Evolutionary conservation across 2,113 vertebrate species (phyloP).

Genomic region (Leptobrachium leishanense): DNA sequence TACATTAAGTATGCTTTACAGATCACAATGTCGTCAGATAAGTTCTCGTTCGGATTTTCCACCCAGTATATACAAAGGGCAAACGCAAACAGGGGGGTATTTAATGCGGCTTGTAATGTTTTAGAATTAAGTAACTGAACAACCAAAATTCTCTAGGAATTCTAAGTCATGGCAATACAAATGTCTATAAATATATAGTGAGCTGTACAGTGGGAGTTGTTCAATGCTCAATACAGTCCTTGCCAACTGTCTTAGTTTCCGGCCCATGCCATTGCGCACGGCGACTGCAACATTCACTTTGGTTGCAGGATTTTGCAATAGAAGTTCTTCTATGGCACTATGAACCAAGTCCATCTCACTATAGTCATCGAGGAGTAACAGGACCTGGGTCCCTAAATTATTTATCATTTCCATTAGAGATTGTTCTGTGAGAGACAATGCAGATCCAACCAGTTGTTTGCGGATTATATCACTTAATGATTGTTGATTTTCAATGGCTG

Average conservation of each 20-base stretch:
- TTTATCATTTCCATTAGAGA: slow-evolving; percentile 32
- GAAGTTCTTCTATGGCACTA: slow-evolving; percentile 45
- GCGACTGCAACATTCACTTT: slow-evolving; percentile 51
- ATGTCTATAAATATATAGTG: slow-evolving; percentile 40
- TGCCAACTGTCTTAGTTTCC: slow-evolving; percentile 45
- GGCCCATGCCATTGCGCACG: slow-evolving; percentile 33
- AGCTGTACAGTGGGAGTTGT: slow-evolving; percentile 54
- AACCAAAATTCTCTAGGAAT: slow-evolving; percentile 16
- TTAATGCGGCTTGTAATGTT: slow-evolving; percentile 34
- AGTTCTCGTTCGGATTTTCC: slow-evolving; percentile 17
- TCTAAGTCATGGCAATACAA: slow-evolving; percentile 34
- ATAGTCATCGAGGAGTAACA: slow-evolving; percentile 58
- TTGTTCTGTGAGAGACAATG: slow-evolving; percentile 33
- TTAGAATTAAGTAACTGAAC: neutral
- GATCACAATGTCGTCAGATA: neutral
- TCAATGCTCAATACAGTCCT: slow-evolving; percentile 33
- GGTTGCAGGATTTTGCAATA: slow-evolving; percentile 50
- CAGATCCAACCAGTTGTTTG: slow-evolving; percentile 40
- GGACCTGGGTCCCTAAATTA: slow-evolving; percentile 48
- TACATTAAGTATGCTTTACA: slow-evolving; percentile 35
- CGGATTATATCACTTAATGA: slow-evolving; percentile 46
- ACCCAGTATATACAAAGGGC: slow-evolving; percentile 14
- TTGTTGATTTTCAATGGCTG: slow-evolving; percentile 7
- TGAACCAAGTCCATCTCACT: slow-evolving; percentile 17
- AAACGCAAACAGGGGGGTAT: slow-evolving; percentile 35